A percentile compares a stretch with the other conserved stretches of the same genome.
Evolutionary conservation across 2,113 vertebrate genomes (phyloP).

Genomic region (Siniperca chuatsi): DNA sequence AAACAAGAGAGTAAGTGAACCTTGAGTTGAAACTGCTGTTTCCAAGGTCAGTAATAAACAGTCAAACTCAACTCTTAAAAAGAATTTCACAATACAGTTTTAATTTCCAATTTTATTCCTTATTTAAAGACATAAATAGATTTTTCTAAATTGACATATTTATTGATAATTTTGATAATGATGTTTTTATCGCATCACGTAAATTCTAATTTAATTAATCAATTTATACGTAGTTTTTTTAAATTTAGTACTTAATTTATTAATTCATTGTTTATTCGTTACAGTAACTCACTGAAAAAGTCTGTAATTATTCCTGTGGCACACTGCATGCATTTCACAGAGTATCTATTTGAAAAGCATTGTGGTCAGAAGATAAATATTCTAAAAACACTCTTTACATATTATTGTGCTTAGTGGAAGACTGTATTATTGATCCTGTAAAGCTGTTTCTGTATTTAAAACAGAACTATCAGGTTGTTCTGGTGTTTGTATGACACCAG

Average conservation of each 20-base stretch:
- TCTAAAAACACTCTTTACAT: background rate
- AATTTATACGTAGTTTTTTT: too few species aligned
- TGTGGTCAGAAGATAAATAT: background rate
- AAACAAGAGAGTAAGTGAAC: background rate
- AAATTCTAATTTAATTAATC: too few species aligned
- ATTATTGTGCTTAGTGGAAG: background rate
- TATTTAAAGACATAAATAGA: background rate
- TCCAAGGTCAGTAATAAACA: background rate
- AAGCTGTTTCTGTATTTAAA: background rate
- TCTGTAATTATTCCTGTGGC: background rate
- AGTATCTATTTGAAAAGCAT: background rate
- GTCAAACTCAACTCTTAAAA: background rate
- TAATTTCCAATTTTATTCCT: background rate
- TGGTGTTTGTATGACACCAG: conserved; percentile 17
- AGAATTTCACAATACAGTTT: background rate
- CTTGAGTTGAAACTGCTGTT: background rate
- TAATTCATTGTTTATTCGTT: background rate
- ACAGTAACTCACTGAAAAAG: background rate
- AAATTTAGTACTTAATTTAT: background rate
- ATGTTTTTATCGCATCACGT: too few species aligned
- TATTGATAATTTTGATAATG: too few species aligned
- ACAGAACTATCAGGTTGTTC: background rate
- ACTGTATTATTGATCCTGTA: background rate
- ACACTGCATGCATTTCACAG: background rate
- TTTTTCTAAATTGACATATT: background rate